Percentiles rank a stretch among this genome's conserved stretches.
phyloP scores from a whole-genome alignment of 2,797 vertebrate genomes.

The Apogon talboti region DNA sequence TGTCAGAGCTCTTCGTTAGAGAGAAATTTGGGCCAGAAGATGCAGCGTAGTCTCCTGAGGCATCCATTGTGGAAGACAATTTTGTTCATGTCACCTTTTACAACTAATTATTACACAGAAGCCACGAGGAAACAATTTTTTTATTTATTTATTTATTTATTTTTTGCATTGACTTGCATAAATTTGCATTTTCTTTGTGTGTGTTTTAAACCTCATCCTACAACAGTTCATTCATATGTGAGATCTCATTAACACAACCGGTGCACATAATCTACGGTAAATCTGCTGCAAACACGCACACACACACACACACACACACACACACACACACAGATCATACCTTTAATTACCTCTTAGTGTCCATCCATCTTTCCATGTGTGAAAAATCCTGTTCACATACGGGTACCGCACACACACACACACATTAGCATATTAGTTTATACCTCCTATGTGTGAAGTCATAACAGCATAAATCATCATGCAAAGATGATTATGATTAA shows the following conservation, averaged over 20 bases:
- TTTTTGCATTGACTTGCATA: too few relatives aligned
- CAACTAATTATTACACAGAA: too few relatives aligned
- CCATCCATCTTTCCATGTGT: neutral
- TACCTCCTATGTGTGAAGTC: slow-evolving; percentile 55
- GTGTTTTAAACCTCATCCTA: neutral
- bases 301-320: too few relatives aligned
- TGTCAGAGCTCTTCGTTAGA: too few relatives aligned
- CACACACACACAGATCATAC: neutral
- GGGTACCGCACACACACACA: neutral
- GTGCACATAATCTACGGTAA: neutral
- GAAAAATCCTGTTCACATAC: neutral
- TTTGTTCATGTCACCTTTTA: too few relatives aligned
- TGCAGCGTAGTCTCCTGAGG: too few relatives aligned
- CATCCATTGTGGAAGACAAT: too few relatives aligned
- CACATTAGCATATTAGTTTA: slow-evolving; percentile 31
- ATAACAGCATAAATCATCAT: slow-evolving; percentile 52
- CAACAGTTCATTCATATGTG: neutral
- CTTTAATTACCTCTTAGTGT: neutral
- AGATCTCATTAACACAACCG: neutral
- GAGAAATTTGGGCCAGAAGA: too few relatives aligned
- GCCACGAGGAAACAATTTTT: too few relatives aligned
- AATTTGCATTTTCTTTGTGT: too few relatives aligned
- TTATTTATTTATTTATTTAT: too few relatives aligned
- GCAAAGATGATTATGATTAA: slow-evolving; percentile 68
- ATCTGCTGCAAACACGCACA: too few relatives aligned